Conservation (phyloP, 2,113 vertebrate species). For the Merops nubicus region DNA sequence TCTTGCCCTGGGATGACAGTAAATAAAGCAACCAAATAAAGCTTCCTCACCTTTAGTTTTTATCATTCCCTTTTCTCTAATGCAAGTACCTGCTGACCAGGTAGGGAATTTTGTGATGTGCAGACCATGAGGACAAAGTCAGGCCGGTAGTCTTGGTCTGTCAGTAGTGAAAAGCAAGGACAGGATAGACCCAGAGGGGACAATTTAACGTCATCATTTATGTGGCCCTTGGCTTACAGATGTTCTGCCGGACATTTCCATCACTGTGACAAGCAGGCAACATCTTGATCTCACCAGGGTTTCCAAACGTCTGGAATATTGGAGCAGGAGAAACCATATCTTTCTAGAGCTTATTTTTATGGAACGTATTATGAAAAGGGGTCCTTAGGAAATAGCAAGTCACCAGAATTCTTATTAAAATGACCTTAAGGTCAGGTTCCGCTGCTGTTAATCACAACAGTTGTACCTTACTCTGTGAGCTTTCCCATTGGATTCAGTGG, state of each 20-base stretch:
- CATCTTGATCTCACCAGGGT: neutral
- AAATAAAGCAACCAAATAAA: neutral
- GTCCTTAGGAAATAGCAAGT: slow-evolving; percentile 41
- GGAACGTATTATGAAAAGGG: slow-evolving; percentile 5
- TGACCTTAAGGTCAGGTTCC: slow-evolving; percentile 61
- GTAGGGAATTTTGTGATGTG: neutral
- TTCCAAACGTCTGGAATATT: slow-evolving; percentile 22
- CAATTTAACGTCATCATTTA: neutral
- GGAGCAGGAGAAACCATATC: neutral
- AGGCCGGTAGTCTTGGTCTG: neutral
- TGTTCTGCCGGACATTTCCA: neutral
- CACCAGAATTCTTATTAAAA: slow-evolving; percentile 57
- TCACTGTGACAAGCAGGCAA: neutral
- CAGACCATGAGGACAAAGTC: neutral
- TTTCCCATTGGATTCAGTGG: slow-evolving; percentile 1
- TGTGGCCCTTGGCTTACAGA: fast-evolving
- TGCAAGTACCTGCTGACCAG: neutral
- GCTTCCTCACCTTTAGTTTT: neutral
- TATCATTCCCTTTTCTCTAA: neutral
- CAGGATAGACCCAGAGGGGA: neutral
- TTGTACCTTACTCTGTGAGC: slow-evolving; percentile 37
- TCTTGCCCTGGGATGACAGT: neutral
- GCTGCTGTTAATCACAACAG: slow-evolving; percentile 56
- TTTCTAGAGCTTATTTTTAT: slow-evolving; percentile 51
- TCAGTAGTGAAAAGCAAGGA: neutral